Base-by-base conservation (phyloP, 2,797 vertebrate genomes). In the Peromyscus melanophrys region DNA sequence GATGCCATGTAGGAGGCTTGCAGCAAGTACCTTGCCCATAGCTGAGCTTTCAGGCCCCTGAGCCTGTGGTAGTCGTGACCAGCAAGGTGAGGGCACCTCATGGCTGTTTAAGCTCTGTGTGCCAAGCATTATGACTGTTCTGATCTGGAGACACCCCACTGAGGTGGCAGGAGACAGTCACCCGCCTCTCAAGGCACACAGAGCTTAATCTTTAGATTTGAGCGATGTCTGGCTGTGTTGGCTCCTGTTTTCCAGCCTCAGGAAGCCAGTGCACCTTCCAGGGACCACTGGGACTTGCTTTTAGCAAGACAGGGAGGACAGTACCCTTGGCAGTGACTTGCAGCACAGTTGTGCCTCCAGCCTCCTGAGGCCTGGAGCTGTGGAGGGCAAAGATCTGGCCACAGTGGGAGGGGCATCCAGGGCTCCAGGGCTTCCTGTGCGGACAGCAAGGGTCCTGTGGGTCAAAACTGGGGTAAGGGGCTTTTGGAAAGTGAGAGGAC, bases 271-370 rank as follows among this genome's bases (percentile, higher is more conserved):
- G 94, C 69, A 82, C 63, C 43, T 84, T 87, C 61, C 43, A 86
- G 80, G 55, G 85, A 61, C 82, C 67, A 23, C 21, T 31, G 19
- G 17, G 63, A 67, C 81, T 21, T 83, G 57, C 52, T 57, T 57
- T 94, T 83, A 59, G 52, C 43, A n/a, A 77, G 84, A 61, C 81
- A 84, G 78, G 76, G 43, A 87, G 40, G 89, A 78, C 80, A 85
- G n/a, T 46, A n/a, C 34, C 61, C 21, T 2, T 71, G 88, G 67
- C 82, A 75, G 59, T 78, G 59, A 86, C 61, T 69, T 90, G 25
- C 8, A 27, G 40, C 88, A 65, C 37, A 5, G 43, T 55, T 97
- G 61, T 63, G 59, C 8, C 83, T 57, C 27, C 3, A 77, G 52
- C 75, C 2, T 4, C 73, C 40, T 31, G 34, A 84, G 67, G 13